phyloP scores from a whole-genome alignment of 1,140 invertebrate species.

The Galleria mellonella region DNA sequence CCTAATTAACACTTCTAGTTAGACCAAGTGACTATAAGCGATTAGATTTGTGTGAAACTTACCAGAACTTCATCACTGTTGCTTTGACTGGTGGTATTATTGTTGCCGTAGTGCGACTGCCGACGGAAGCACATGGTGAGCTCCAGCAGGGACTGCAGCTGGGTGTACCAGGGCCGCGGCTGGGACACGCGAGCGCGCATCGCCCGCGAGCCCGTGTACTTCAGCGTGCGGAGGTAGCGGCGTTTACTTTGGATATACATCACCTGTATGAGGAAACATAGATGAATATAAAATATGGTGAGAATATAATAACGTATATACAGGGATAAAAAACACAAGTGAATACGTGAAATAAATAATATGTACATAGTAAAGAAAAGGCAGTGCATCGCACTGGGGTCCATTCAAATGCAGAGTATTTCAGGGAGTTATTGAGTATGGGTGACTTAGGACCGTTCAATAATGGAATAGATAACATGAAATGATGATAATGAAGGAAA shows the following conservation, averaged over 20 bases:
- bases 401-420: no score
- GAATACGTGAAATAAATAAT: no score
- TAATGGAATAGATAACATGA: no score
- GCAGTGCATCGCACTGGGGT: no score
- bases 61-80: slow-evolving; percentile 55
- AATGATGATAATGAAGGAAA: no score
- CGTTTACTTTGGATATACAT: slow-evolving; percentile 68
- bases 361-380: no score
- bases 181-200: slow-evolving; percentile 38
- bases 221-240: slow-evolving; percentile 64
- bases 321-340: no score
- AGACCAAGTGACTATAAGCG: no score
- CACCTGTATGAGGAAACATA: slow-evolving; percentile 46
- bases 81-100: slow-evolving; percentile 37
- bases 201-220: slow-evolving; percentile 64
- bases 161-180: slow-evolving; percentile 21
- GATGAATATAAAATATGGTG: slow-evolving; percentile 1
- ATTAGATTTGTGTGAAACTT: slow-evolving; percentile 10
- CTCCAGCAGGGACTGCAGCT: slow-evolving; percentile 36
- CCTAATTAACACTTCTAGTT: no score
- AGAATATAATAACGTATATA: no score
- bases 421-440: no score
- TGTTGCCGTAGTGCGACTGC: slow-evolving; percentile 32
- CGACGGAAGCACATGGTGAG: slow-evolving; percentile 52
- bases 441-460: no score